Evolutionary conservation across 2,113 vertebrate genomes (phyloP).

Genomic region (Pavo muticus): DNA sequence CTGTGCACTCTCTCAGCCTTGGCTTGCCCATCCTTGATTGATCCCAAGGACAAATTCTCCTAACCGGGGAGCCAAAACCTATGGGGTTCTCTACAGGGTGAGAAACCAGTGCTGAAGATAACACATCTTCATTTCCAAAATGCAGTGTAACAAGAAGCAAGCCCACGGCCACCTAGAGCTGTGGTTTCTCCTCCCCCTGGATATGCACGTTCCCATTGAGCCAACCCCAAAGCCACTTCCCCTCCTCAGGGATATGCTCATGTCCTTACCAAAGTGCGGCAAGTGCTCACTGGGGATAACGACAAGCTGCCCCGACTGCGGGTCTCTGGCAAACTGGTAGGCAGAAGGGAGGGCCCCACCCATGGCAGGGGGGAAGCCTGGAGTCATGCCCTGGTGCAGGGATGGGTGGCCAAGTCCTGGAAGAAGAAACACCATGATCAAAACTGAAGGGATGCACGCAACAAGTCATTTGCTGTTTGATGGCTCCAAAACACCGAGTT

Average conservation of each 20-base stretch:
- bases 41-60: background rate
- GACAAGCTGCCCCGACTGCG: slow-evolving; percentile 94
- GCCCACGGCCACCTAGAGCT: background rate
- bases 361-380: slow-evolving; percentile 88
- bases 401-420: slow-evolving; percentile 90
- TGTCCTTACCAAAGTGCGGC: slow-evolving; percentile 88
- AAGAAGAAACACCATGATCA: background rate
- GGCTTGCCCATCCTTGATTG: background rate
- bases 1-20: background rate
- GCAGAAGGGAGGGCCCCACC: slow-evolving; percentile 88
- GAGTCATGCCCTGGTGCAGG: slow-evolving; percentile 91
- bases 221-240: background rate
- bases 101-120: background rate
- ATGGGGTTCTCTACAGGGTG: background rate
- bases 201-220: rapidly evolving
- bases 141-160: background rate
- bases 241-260: background rate
- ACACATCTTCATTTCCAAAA: background rate
- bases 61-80: background rate
- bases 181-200: background rate
- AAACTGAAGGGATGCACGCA: rapidly evolving
- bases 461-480: background rate
- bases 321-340: slow-evolving; percentile 96
- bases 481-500: background rate
- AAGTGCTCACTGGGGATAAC: slow-evolving; percentile 95